A percentile compares a stretch with the other conserved stretches of the same genome.
Conservation (phyloP, 2,113 vertebrate genomes). For the Melanerpes formicivorus region DNA sequence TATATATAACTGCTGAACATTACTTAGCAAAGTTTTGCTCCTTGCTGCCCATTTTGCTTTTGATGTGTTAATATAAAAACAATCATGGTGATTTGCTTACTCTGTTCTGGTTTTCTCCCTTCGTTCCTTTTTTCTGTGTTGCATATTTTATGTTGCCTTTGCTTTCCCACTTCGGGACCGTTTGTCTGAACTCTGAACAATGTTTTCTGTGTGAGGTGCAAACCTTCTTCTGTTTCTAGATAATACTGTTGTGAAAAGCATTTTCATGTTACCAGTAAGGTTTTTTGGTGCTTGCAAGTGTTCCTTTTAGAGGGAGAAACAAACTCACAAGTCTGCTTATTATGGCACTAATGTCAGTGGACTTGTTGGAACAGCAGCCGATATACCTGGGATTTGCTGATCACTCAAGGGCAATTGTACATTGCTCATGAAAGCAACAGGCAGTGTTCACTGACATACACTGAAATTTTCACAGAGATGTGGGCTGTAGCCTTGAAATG, state of each 20-base stretch:
- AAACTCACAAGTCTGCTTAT: neutral
- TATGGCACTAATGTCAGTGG: neutral
- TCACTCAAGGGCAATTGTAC: conserved; percentile 22
- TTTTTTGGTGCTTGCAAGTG: neutral
- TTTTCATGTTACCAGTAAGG: conserved; percentile 7
- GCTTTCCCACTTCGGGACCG: conserved; percentile 4
- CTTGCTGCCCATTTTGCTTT: neutral
- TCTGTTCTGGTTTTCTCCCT: neutral
- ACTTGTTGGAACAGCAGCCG: conserved; percentile 40
- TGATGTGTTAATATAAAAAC: conserved; percentile 25
- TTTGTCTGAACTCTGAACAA: neutral
- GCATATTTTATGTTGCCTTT: conserved; percentile 49
- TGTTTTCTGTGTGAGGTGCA: conserved; percentile 20
- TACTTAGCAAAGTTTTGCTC: neutral
- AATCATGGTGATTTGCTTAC: conserved; percentile 23
- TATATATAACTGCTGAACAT: neutral
- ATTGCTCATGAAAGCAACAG: neutral
- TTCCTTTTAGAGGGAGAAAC: conserved; percentile 1
- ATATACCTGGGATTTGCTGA: conserved; percentile 5
- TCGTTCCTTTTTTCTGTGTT: conserved; percentile 7
- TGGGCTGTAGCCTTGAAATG: neutral
- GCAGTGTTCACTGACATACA: neutral
- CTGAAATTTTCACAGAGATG: neutral
- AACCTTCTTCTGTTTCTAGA: conserved; percentile 29
- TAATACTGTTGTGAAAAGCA: conserved; percentile 8